Percentiles rank a stretch among this genome's conserved stretches.
These are phyloP conservation scores for Seira musarum DNA, from an alignment of 2,888 invertebrate species.

Conservation along the genomic window DNA sequence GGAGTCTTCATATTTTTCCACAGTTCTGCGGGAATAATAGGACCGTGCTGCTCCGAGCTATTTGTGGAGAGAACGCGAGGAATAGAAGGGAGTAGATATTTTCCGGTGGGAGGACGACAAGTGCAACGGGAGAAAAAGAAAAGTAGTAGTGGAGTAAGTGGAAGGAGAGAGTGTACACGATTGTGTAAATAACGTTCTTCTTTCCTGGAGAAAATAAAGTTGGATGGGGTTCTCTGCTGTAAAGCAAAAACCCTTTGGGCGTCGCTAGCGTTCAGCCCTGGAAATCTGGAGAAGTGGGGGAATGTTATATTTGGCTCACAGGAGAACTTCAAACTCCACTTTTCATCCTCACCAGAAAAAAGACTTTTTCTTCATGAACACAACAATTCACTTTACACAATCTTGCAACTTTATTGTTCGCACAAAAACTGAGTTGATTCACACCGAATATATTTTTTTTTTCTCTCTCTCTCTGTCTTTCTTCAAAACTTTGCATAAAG, in stretches of 20 bases:
- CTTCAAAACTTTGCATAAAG: too few species aligned
- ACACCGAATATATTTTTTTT: too few species aligned
- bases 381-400: too few species aligned
- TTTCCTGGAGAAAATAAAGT: background rate
- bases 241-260: conserved; percentile 45
- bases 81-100: conserved; percentile 5
- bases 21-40: conserved; percentile 28
- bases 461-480: too few species aligned
- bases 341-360: too few species aligned
- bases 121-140: conserved; percentile 7
- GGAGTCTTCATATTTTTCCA: background rate
- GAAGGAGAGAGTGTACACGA: background rate
- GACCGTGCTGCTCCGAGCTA: background rate
- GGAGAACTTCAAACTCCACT: too few species aligned
- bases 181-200: background rate
- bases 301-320: background rate
- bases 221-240: background rate
- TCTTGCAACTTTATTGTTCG: too few species aligned
- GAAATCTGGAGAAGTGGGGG: conserved; percentile 50
- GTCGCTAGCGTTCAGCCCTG: conserved; percentile 54
- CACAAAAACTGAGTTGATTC: too few species aligned
- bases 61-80: conserved; percentile 21
- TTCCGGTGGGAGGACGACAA: conserved; percentile 17
- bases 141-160: background rate
- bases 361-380: too few species aligned